phyloP scores from a whole-genome alignment of 92 coral and sea anemone species.

The Plumapathes pennacea region DNA sequence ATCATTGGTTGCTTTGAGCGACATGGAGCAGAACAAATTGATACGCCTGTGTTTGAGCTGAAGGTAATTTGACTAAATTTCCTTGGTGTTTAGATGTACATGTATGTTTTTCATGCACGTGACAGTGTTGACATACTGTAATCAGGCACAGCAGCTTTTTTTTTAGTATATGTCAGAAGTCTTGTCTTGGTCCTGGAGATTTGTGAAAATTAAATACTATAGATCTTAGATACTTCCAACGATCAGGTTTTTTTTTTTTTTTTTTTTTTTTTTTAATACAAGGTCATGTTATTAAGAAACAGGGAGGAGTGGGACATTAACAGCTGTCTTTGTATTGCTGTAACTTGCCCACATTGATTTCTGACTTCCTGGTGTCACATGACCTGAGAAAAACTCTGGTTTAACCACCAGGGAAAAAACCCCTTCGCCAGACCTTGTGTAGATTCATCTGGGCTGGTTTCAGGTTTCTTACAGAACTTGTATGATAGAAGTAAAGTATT shows the following conservation, averaged over 20 bases:
- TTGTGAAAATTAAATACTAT: too few species aligned
- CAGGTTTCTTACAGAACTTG: conserved; percentile 69
- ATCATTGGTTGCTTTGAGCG: conserved; percentile 82
- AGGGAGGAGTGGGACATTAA: too few species aligned
- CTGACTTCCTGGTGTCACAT: conserved; percentile 59
- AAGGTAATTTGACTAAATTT: conserved; percentile 46
- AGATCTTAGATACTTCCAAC: too few species aligned
- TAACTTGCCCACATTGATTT: conserved; percentile 25
- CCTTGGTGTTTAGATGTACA: too few species aligned
- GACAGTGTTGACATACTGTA: too few species aligned
- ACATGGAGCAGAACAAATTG: conserved; percentile 96
- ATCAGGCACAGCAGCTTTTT: too few species aligned
- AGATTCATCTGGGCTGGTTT: conserved; percentile 85
- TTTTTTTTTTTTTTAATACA: too few species aligned
- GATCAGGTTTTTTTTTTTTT: too few species aligned
- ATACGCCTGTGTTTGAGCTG: conserved; percentile 97
- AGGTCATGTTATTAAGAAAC: too few species aligned
- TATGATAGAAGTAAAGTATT: background rate
- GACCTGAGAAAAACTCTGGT: conserved; percentile 77
- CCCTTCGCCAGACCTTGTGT: conserved; percentile 91
- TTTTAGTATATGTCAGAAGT: background rate
- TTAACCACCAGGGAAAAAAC: conserved; percentile 58
- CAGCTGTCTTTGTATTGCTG: too few species aligned
- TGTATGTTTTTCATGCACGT: too few species aligned
- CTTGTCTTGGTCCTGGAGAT: too few species aligned